These are phyloP conservation scores for Idaea straminata DNA, from an alignment of 2,888 invertebrate genomes.

Conservation along the genomic window DNA sequence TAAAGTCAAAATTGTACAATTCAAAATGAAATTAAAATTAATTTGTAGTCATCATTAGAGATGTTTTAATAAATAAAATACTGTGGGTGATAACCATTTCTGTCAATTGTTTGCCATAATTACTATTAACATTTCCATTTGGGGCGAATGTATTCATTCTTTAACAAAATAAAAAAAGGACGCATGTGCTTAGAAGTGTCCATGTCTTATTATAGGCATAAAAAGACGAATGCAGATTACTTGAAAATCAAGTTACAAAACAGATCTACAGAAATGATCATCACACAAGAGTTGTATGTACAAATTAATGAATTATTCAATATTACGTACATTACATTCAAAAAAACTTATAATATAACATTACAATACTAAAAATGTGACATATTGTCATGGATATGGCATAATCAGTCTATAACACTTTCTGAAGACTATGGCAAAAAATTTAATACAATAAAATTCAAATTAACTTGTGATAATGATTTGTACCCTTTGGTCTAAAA, in stretches of 20 bases:
- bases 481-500: background rate
- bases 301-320: background rate
- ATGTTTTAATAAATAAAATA: background rate
- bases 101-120: background rate
- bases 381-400: conserved; percentile 32
- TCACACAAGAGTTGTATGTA: background rate
- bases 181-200: no score
- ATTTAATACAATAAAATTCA: background rate
- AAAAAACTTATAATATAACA: conserved; percentile 10
- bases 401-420: conserved; percentile 30
- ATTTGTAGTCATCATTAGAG: background rate
- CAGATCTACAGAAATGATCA: background rate
- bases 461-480: background rate
- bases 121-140: background rate
- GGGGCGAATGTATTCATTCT: background rate
- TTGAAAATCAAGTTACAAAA: background rate
- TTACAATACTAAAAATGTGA: conserved; percentile 23
- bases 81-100: background rate
- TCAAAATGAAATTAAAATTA: background rate
- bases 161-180: no score
- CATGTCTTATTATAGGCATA: no score
- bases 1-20: background rate
- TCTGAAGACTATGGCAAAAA: conserved; percentile 27
- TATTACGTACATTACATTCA: background rate
- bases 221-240: background rate